Evolutionary conservation across 53 echinoderm and acorn worm species (phyloP), one percentile per base, ranked within the genome.

Genomic region (Echinometra lucunter): DNA sequence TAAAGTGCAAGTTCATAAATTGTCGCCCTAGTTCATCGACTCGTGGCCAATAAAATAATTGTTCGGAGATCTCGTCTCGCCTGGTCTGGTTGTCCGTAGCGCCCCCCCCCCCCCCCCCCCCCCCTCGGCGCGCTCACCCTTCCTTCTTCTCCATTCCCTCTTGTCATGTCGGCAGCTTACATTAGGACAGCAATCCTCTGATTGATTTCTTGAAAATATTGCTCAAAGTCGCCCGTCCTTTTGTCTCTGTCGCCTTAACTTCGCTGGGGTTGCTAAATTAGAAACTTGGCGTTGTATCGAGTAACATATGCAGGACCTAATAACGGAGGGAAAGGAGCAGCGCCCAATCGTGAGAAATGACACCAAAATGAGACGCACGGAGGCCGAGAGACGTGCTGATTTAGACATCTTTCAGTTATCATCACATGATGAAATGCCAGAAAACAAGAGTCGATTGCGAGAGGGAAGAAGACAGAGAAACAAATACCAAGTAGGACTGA

Each of bases 191-290:
- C 93, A 92, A 92, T 92, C 93, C 60, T 74, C 93, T 92, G 93
- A 92, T 92, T 92, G 93, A 92, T 92, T 92, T 78, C 93, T 74
- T 45, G 47, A 92, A 92, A 92, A 74, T 92, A 92, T 92, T 92
- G 93, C 93, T 78, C 93, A 92, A 92, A 92, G 94, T 94, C 94
- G 94, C 94, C 93, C 85, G 85, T 94, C 94, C 94, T 94, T 94
- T 94, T 94, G 94, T 94, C 94, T 94, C 94, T 94, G 94, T 94
- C 94, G 94, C 94, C 94, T 38, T 78, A 55, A 47, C 45, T 80
- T 80, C n/a, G 28, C 57, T n/a, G 44, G 74, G 74, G 37, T 25
- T 57, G 57, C 92, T 37, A 55, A 83, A 94, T 34, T 94, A 42
- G 85, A 45, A 82, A 83, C 21, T 42, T 83, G 30, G 82, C n/a